phyloP scores from a whole-genome alignment of 2,797 vertebrate species.

The Varecia variegata region DNA sequence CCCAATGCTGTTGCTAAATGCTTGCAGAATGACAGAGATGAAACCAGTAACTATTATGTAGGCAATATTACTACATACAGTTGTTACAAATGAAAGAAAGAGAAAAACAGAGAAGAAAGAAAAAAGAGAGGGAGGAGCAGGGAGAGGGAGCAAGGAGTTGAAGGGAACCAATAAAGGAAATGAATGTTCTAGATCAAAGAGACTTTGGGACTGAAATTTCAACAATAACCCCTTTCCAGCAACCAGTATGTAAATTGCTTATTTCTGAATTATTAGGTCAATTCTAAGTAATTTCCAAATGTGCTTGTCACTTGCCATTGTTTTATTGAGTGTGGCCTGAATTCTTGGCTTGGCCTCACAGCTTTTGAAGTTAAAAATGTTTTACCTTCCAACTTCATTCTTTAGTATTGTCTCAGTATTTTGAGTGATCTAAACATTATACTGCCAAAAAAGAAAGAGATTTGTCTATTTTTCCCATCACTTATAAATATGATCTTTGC shows the following conservation, averaged over 20 bases:
- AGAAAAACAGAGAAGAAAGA: no score
- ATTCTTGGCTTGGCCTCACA: not conserved
- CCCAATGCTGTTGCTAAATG: not conserved
- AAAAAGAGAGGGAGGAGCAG: not conserved
- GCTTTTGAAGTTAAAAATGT: conserved; percentile 2
- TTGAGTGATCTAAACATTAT: not conserved
- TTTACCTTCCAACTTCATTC: not conserved
- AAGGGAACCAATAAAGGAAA: not conserved
- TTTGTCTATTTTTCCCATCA: not conserved
- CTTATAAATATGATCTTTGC: not conserved
- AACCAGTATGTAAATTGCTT: not conserved
- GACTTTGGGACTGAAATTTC: not conserved
- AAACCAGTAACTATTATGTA: not conserved
- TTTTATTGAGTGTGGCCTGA: not conserved
- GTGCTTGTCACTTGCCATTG: not conserved
- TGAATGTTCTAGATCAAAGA: not conserved
- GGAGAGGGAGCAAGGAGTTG: not conserved
- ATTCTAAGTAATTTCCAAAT: conserved; percentile 38
- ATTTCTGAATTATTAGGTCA: conserved; percentile 29
- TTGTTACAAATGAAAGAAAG: not conserved
- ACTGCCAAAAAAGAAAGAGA: not conserved
- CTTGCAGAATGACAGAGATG: not conserved
- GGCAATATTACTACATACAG: not conserved
- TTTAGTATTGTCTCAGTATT: not conserved
- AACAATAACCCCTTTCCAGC: not conserved